phyloP scores from a whole-genome alignment of 2,797 vertebrate species.

The Syndactyla subalaris region DNA sequence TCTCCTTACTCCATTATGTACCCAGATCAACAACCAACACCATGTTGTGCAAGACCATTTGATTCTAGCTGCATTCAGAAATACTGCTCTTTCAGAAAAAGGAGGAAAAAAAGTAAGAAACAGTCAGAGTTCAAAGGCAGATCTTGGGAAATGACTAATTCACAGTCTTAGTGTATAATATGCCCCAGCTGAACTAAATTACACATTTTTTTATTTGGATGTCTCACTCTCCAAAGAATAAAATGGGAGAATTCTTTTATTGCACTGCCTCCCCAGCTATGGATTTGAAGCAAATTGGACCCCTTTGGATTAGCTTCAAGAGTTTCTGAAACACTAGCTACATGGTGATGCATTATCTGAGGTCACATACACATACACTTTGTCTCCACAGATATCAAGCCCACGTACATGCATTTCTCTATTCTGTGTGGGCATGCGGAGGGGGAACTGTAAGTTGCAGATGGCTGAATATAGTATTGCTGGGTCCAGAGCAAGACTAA shows the following conservation, averaged over 20 bases:
- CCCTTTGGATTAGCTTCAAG: neutral
- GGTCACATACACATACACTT: conserved; percentile 19
- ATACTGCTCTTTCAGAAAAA: neutral
- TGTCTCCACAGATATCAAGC: conserved; percentile 29
- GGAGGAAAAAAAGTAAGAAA: neutral
- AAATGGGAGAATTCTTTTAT: conserved; percentile 5
- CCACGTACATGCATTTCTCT: neutral
- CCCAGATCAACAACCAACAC: neutral
- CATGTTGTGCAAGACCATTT: neutral
- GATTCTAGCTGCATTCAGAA: conserved; percentile 7
- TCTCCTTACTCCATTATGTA: neutral
- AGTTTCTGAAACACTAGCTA: conserved; percentile 31
- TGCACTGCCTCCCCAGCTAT: neutral
- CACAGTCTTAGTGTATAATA: neutral
- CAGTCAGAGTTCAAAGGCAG: conserved; percentile 36
- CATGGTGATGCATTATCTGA: neutral
- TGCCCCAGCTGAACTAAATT: conserved; percentile 24
- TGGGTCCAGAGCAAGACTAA: neutral
- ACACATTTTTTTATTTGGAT: conserved; percentile 1
- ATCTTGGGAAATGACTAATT: conserved; percentile 40
- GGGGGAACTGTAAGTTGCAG: conserved; percentile 29
- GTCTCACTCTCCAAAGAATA: conserved; percentile 9
- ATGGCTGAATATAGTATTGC: conserved; percentile 29
- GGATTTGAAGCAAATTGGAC: conserved; percentile 30
- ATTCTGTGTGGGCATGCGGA: conserved; percentile 3